These are phyloP conservation scores for Liposcelis brunnea DNA, from an alignment of 2,888 invertebrate species.

Conservation along the genomic window DNA sequence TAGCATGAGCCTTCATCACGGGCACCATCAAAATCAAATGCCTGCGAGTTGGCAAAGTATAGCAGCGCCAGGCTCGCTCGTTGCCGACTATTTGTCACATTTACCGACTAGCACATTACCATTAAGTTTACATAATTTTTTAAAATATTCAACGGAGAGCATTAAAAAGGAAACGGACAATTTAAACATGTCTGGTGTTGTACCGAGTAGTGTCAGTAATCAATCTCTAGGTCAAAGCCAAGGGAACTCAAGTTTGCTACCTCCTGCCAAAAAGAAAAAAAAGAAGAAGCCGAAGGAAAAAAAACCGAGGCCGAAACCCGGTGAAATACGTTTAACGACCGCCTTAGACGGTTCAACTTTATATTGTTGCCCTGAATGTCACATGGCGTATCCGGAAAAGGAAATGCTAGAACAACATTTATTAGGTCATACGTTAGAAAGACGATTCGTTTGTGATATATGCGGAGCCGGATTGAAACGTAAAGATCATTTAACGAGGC, in stretches of 20 bases:
- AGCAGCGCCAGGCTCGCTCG: conserved; percentile 55
- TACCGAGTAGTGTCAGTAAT: conserved; percentile 22
- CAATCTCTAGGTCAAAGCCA: conserved; percentile 25
- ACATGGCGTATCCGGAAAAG: conserved; percentile 78
- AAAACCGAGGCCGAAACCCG: conserved; percentile 68
- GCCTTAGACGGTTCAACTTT: conserved; percentile 60
- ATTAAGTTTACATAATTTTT: conserved; percentile 62
- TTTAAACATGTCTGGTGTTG: conserved; percentile 14
- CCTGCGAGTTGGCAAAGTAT: conserved; percentile 54
- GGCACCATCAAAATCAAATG: conserved; percentile 23
- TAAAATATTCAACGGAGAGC: conserved; percentile 64
- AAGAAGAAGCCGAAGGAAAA: conserved; percentile 55
- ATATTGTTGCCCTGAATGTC: conserved; percentile 75
- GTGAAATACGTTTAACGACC: conserved; percentile 47
- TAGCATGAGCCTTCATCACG: conserved; percentile 14
- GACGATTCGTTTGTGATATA: conserved; percentile 73
- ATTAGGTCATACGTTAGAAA: conserved; percentile 70
- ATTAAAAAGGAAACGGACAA: conserved; percentile 45
- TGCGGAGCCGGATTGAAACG: conserved; percentile 76
- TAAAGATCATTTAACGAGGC: conserved; percentile 71
- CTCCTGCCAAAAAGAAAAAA: conserved; percentile 44
- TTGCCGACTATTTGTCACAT: conserved; percentile 70
- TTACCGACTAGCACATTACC: conserved; percentile 55
- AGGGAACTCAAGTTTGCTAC: conserved; percentile 19
- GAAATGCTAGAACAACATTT: conserved; percentile 69